These are phyloP conservation scores for Sisyra nigra DNA, from an alignment of 2,888 invertebrate species.

Conservation along the genomic window DNA sequence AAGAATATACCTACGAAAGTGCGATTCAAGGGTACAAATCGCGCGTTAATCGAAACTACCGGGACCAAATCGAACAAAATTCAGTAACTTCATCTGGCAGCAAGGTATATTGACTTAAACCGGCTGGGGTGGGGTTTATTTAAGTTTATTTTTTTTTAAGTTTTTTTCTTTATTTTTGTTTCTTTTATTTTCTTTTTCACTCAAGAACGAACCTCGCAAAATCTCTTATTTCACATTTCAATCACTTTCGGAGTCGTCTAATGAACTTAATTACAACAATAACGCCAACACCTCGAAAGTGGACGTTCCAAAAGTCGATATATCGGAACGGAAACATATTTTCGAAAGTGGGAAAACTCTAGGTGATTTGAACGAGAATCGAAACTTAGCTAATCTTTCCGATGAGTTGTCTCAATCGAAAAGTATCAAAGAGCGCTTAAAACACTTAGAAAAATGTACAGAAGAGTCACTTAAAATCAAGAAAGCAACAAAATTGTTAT, in stretches of 20 bases:
- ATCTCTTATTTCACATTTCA: constrained; percentile 5
- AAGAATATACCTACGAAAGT: constrained; percentile 76
- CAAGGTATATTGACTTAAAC: constrained; percentile 3
- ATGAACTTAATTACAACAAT: not conserved
- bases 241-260: constrained; percentile 1
- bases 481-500: constrained; percentile 32
- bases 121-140: not conserved
- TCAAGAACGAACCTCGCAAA: constrained; percentile 4
- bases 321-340: constrained; percentile 65
- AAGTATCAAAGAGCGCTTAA: constrained; percentile 56
- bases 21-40: constrained; percentile 77
- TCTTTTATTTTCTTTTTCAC: constrained; percentile 5
- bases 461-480: constrained; percentile 32
- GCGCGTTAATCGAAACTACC: constrained; percentile 35
- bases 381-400: constrained; percentile 33
- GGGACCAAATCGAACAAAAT: not conserved
- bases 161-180: constrained; percentile 5
- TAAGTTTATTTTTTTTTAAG: not conserved
- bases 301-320: constrained; percentile 59
- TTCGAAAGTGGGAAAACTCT: constrained; percentile 56
- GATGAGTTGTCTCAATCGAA: constrained; percentile 48
- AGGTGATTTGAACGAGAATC: constrained; percentile 25
- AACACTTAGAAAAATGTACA: constrained; percentile 48
- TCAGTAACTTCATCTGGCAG: not conserved
- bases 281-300: constrained; percentile 15